Percentiles rank a stretch among this genome's conserved stretches.
Evolutionary conservation across 2,797 vertebrate species (phyloP).

Genomic region (Spinibarbus caldwelli): DNA sequence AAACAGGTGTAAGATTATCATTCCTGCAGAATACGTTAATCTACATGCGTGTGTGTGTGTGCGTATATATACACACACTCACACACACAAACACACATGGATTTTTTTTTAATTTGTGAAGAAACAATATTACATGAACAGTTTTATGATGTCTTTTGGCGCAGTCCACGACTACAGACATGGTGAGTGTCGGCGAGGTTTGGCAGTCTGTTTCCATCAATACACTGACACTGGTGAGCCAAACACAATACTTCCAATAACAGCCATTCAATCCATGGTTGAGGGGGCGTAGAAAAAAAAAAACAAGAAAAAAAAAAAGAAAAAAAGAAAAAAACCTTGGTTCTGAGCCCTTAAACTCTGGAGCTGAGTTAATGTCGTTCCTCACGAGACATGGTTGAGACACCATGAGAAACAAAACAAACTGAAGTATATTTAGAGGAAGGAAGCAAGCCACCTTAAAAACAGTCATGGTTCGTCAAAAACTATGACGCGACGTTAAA

Average conservation of each 20-base stretch:
- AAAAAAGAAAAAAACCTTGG: constrained; percentile 60
- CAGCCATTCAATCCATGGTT: constrained; percentile 79
- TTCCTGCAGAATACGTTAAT: constrained; percentile 84
- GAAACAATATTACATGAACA: constrained; percentile 86
- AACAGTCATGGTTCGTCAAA: constrained; percentile 81
- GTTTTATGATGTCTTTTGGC: constrained; percentile 66
- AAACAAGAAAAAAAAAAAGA: too few relatives aligned
- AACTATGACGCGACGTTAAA: constrained; percentile 67
- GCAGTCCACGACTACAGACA: constrained; percentile 77
- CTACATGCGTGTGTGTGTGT: constrained; percentile 49
- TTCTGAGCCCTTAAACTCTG: constrained; percentile 82
- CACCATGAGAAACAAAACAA: constrained; percentile 69
- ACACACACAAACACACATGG: constrained; percentile 5
- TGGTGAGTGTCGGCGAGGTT: constrained; percentile 61
- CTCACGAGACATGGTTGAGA: constrained; percentile 62
- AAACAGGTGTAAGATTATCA: constrained; percentile 71
- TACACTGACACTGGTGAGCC: constrained; percentile 78
- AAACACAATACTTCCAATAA: constrained; percentile 78
- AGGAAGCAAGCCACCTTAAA: constrained; percentile 74
- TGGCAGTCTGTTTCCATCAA: constrained; percentile 87
- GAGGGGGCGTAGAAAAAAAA: background rate
- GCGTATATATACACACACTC: background rate
- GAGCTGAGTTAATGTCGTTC: constrained; percentile 75
- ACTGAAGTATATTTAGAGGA: constrained; percentile 65
- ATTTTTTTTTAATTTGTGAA: constrained; percentile 30